Evolutionary conservation across 2,113 vertebrate species (phyloP), one percentile per base, ranked within the genome.

Genomic region (Tympanuchus pallidicinctus): DNA sequence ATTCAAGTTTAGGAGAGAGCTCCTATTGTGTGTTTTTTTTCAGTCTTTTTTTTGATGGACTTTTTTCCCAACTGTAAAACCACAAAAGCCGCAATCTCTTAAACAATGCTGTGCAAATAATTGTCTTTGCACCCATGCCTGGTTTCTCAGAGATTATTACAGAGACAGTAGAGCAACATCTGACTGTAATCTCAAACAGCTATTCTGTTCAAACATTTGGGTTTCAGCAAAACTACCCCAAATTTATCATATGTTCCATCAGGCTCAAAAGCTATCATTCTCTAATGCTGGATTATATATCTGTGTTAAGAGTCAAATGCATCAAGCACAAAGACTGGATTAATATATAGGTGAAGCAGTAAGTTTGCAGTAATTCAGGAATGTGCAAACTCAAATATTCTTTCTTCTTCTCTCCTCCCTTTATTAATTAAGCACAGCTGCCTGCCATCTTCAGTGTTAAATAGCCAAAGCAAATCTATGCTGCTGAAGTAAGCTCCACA

Each of bases 181-280:
- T 90, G 70, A 84, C 73, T 92, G 42, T 82, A 77, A 77, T 89
- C 78, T 79, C 83, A 94, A 65, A 92, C 72, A 85, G 38, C n/a
- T 38, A 83, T 90, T 94, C 84, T 88, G 71, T 89, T 93, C 78
- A 89, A 91, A 80, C 38, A 34, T 82, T 93, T 90, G 42, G 20
- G 47, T 89, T 90, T 88, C 87, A 89, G 72, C 38, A 88, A 82
- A 93, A 82, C 54, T 70, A 73, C 15, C 48, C 42, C 1, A 13
- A 30, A 70, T 22, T 83, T 75, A 32, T 61, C 54, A 72, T 72
- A 13, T 69, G 43, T 43, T 92, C 32, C 36, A 72, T 85, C 38
- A 83, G 43, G 20, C 47, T 54, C 30, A 47, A 77, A 54, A 65
- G 8, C 40, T 76, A 54, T 59, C 28, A 64, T 48, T 84, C 34